Conservation (phyloP, 2,113 vertebrate species). For the Syrrhaptes paradoxus region DNA sequence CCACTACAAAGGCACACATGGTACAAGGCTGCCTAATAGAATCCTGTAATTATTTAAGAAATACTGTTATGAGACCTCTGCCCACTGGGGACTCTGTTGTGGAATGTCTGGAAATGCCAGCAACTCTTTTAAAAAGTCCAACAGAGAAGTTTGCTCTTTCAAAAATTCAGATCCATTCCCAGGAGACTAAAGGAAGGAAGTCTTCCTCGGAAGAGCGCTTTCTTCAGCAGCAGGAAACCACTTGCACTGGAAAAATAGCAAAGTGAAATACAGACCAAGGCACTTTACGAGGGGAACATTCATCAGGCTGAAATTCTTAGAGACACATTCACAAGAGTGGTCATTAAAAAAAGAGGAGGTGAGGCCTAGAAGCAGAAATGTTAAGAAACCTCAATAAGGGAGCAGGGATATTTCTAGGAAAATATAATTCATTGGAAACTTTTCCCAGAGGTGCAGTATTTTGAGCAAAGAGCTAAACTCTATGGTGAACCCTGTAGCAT, state of each 20-base stretch:
- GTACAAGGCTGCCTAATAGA: neutral
- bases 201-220: neutral
- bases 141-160: neutral
- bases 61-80: neutral
- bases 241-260: neutral
- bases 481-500: neutral
- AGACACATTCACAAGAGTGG: neutral
- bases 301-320: neutral
- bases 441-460: neutral
- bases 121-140: neutral
- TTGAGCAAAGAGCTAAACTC: neutral
- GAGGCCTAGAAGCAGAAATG: neutral
- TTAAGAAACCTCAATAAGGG: neutral
- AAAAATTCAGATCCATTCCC: neutral
- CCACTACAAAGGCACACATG: neutral
- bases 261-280: neutral
- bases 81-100: neutral
- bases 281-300: neutral
- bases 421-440: neutral
- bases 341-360: neutral
- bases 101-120: neutral
- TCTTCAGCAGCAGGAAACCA: neutral
- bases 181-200: neutral
- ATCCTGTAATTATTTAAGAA: neutral
- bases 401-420: neutral